These are phyloP conservation scores for Galbula dea DNA, from an alignment of 2,113 vertebrate genomes.

Conservation along the genomic window DNA sequence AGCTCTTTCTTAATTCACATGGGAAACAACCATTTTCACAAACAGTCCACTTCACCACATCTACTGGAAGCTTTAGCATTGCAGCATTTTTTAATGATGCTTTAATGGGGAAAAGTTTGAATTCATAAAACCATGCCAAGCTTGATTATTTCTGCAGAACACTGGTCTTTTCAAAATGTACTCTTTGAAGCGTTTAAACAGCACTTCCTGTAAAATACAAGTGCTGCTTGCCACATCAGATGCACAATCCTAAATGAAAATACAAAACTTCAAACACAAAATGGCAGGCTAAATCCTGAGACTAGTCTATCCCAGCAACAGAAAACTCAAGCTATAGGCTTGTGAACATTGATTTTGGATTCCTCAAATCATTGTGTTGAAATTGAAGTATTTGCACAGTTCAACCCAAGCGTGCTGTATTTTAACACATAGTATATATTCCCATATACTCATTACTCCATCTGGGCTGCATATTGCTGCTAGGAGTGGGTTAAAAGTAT, in stretches of 20 bases:
- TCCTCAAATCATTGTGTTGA: neutral
- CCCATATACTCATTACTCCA: neutral
- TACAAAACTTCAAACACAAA: neutral
- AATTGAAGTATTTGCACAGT: neutral
- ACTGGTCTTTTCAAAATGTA: neutral
- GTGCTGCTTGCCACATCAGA: neutral
- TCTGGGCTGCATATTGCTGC: neutral
- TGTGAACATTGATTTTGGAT: neutral
- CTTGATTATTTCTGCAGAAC: neutral
- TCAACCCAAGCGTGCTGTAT: neutral
- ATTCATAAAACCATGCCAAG: neutral
- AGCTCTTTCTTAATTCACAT: neutral
- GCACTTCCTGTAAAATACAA: neutral
- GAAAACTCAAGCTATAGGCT: neutral
- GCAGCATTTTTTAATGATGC: neutral
- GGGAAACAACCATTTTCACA: neutral
- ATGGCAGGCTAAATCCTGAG: neutral
- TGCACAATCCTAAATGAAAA: neutral
- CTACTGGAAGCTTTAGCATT: neutral
- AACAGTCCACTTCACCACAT: neutral
- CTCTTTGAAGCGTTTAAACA: neutral
- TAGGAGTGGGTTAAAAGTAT: neutral
- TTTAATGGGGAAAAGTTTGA: neutral
- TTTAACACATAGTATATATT: neutral
- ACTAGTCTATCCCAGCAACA: neutral